Base-by-base conservation (phyloP, 2,888 invertebrate species). In the Synanthedon tipuliformis region DNA sequence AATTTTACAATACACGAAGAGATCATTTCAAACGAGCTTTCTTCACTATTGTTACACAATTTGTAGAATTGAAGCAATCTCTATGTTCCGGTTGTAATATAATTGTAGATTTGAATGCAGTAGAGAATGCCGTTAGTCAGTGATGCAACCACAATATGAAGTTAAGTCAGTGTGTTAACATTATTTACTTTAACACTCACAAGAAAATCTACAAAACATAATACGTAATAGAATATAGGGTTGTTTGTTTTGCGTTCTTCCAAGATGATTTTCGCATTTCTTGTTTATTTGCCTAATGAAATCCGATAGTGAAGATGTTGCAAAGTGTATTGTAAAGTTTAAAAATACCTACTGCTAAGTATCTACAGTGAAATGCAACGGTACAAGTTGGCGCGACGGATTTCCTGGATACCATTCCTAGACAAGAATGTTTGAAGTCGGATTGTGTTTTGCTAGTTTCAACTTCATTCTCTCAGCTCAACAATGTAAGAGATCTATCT, bases 1-100 rank as follows among this genome's bases (percentile, higher is more conserved):
- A 18, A 40, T 48, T n/a, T 10, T 40, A 18, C 50, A 27, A 53
- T 51, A 45, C 13, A 15, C 34, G 10, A 16, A 16, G 12, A 10
- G 40, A 50, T 48, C 48, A 49, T 51, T 51, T 56, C 51, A 52
- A 40, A 55, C 59, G 61, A 61, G 51, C 56, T 56, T 54, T 61
- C 54, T 55, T 54, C 61, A 57, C 61, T 55, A 60, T 59, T 54
- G 68, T 73, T 66, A 66, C 64, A 75, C 80, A 81, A 79, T 81
- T 80, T 75, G 69, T 70, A 65, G 73, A 77, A 79, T 85, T 81
- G 75, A 78, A 80, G 76, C 74, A 80, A 82, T 81, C 72, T 75
- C 69, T 69, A 69, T 73, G 73, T 81, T 82, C 80, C 82, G 79
- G 76, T 76, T 68, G 66, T 75, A 72, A 73, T 77, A 75, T 59